phyloP scores from a whole-genome alignment of 2,113 vertebrate species.

The Oncorhynchus mykiss region DNA sequence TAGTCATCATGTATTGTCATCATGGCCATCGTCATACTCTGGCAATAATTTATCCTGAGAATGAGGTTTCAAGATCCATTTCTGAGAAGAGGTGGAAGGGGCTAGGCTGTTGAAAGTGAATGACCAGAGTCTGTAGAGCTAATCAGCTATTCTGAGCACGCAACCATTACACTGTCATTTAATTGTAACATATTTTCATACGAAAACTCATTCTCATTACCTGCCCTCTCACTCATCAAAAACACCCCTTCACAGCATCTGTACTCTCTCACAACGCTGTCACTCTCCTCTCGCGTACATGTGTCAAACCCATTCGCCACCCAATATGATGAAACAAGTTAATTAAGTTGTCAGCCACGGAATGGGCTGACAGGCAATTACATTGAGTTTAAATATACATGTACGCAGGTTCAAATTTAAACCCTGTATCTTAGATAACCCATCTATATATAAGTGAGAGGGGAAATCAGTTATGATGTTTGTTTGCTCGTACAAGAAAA shows the following conservation, averaged over 20 bases:
- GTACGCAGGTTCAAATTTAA: constrained; percentile 16
- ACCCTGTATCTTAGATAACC: constrained; percentile 4
- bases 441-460: constrained; percentile 22
- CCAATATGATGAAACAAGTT: constrained; percentile 15
- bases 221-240: not conserved
- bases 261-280: constrained; percentile 19
- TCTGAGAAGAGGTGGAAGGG: not conserved
- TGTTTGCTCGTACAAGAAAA: constrained; percentile 16
- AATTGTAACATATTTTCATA: not conserved
- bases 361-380: constrained; percentile 48
- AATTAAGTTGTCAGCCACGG: constrained; percentile 46
- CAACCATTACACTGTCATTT: not conserved
- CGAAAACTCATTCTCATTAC: constrained; percentile 18
- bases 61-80: not conserved
- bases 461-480: constrained; percentile 10
- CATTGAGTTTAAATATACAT: constrained; percentile 47
- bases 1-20: not conserved
- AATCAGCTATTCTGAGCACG: constrained; percentile 9
- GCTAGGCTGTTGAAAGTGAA: too few relatives aligned
- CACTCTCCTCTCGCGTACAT: constrained; percentile 37
- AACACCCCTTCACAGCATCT: not conserved
- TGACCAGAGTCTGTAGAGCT: not conserved
- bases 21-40: not conserved
- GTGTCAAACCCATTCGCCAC: not conserved
- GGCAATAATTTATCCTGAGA: not conserved